Evolutionary conservation across 2,888 invertebrate genomes (phyloP).

Genomic region (Chrysopilus asiliformis): DNA sequence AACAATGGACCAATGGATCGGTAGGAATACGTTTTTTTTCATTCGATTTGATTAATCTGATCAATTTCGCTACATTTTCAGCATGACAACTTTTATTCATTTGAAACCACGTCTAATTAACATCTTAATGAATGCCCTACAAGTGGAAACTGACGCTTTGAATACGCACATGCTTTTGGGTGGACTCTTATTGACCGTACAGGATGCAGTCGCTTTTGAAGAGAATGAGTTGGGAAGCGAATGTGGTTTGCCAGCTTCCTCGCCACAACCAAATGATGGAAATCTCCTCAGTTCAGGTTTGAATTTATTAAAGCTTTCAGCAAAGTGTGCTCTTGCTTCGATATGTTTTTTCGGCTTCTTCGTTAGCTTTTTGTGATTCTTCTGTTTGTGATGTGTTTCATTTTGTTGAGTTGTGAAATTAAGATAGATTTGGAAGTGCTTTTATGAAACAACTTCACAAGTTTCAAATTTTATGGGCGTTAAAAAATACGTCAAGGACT

Average conservation of each 20-base stretch:
- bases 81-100: conserved; percentile 47
- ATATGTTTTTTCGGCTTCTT: too few species aligned
- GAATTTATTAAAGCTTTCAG: too few species aligned
- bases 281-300: conserved; percentile 62
- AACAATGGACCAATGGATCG: conserved; percentile 42
- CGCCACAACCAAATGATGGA: conserved; percentile 29
- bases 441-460: too few species aligned
- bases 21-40: conserved; percentile 19
- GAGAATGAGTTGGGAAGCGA: conserved; percentile 48
- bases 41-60: not conserved
- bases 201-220: conserved; percentile 66
- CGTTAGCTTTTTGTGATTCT: too few species aligned
- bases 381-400: too few species aligned
- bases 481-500: too few species aligned
- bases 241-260: conserved; percentile 41
- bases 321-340: too few species aligned
- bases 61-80: conserved; percentile 15
- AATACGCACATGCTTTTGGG: conserved; percentile 82
- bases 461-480: too few species aligned
- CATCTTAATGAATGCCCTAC: conserved; percentile 66
- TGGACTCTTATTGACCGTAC: conserved; percentile 61
- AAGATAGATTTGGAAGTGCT: too few species aligned
- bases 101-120: conserved; percentile 65
- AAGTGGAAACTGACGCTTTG: conserved; percentile 69
- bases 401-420: too few species aligned